Percentiles rank a stretch among this genome's conserved stretches.
Conservation (phyloP, 2,888 invertebrate species). For the Seira musarum region DNA sequence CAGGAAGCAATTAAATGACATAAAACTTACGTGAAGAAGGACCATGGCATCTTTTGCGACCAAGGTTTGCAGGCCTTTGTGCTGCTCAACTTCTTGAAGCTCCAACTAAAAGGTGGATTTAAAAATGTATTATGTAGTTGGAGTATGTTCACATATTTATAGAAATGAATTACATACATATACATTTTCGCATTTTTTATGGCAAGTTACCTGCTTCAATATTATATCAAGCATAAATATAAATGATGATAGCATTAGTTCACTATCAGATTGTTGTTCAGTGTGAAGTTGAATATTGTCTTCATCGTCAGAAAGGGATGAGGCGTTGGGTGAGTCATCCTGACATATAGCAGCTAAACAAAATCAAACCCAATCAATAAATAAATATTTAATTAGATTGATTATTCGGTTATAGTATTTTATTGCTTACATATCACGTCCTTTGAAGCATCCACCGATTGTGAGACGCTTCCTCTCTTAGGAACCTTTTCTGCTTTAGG, state of each 20-base stretch:
- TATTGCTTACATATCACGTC: constrained; percentile 69
- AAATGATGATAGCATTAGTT: constrained; percentile 92
- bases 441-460: constrained; percentile 64
- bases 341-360: constrained; percentile 77
- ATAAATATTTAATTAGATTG: no score
- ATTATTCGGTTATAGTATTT: no score
- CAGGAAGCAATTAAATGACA: no score
- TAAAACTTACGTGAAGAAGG: constrained; percentile 81
- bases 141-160: no score
- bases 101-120: constrained; percentile 78
- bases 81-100: constrained; percentile 86
- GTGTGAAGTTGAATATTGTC: constrained; percentile 74
- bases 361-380: not conserved
- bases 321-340: constrained; percentile 80
- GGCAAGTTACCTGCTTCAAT: constrained; percentile 84
- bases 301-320: constrained; percentile 81
- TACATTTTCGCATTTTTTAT: no score
- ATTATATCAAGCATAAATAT: constrained; percentile 96
- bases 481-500: constrained; percentile 70
- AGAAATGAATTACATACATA: no score
- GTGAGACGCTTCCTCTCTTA: constrained; percentile 69
- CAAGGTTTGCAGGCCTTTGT: constrained; percentile 84
- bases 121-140: not conserved
- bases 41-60: constrained; percentile 83
- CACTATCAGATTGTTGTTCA: constrained; percentile 81